Base-by-base conservation (phyloP, 2,797 vertebrate genomes). In the Cephalopachus bancanus region DNA sequence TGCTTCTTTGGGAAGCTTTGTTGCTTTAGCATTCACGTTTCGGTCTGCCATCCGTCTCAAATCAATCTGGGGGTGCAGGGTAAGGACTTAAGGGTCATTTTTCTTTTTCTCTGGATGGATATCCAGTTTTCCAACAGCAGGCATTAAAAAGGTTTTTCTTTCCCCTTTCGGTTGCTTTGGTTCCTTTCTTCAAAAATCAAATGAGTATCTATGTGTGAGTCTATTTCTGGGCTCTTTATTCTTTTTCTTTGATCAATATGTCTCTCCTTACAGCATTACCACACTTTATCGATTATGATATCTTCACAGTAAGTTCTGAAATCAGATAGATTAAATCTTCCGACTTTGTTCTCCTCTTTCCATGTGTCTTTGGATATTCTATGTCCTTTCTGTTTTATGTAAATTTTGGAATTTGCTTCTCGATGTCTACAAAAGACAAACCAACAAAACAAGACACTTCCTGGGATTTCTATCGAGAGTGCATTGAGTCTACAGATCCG, bases 171-270 rank as follows among this genome's bases (percentile, higher is more conserved):
- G 89, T 78, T 86, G 28, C 24, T 72, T 94, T 78, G 30, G 7
- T 94, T 74, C 67, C 57, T 93, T 75, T 85, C 62, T 74, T 78
- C 37, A 88, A n/a, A 95, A 86, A 30, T 78, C 87, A 95, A 64
- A 71, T 79, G n/a, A 75, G 7, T 5, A 7, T 84, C 80, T 87
- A 26, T 11, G 1, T 96, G 12, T 67, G n/a, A 28, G 37, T 78
- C 75, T 93, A 0, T 89, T 94, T 95, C 37, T 62, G 81, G 37
- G 10, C 8, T 69, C 10, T 72, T 60, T 89, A 28, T 84, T 84
- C 33, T 93, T 28, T 65, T 74, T 90, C 33, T 30, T 12, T 83
- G 78, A 85, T 87, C 64, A 64, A 1, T 83, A 37, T 49, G 67
- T 72, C 28, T 74, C 0, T 83, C 37, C 15, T 88, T 65, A 83